These are phyloP conservation scores for Micromesistius poutassou DNA, from an alignment of 2,797 vertebrate genomes.

Conservation along the genomic window DNA sequence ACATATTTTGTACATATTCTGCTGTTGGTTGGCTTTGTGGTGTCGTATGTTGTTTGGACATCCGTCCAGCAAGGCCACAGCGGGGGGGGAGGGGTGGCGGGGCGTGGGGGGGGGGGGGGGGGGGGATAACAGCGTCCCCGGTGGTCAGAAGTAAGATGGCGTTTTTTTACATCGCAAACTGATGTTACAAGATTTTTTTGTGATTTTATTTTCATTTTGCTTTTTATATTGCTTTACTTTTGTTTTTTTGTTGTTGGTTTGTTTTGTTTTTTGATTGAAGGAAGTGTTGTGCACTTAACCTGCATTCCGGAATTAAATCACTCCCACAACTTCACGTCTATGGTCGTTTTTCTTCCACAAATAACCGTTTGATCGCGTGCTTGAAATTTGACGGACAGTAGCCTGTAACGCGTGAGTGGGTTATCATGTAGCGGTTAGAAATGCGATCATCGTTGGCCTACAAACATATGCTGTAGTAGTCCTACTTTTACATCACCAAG, in stretches of 20 bases:
- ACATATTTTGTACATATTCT: slow-evolving; percentile 48
- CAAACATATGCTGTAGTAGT: neutral
- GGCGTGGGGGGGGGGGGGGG: too few relatives aligned
- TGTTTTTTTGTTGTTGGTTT: slow-evolving; percentile 35
- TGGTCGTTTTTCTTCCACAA: too few relatives aligned
- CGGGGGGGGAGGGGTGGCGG: too few relatives aligned
- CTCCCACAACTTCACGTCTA: slow-evolving; percentile 64
- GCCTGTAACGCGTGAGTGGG: neutral
- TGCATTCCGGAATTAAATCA: slow-evolving; percentile 74
- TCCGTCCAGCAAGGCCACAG: neutral
- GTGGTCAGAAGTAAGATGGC: neutral
- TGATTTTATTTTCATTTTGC: neutral
- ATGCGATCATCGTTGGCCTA: neutral
- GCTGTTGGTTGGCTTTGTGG: neutral
- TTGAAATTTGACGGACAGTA: neutral
- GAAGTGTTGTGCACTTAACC: slow-evolving; percentile 74
- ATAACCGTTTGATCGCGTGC: neutral
- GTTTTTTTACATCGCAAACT: slow-evolving; percentile 22
- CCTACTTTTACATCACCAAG: neutral
- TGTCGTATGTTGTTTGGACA: slow-evolving; percentile 20
- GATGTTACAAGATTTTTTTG: slow-evolving; percentile 46
- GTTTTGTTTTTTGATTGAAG: slow-evolving; percentile 62
- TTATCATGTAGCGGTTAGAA: neutral
- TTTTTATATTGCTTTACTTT: slow-evolving; percentile 15
- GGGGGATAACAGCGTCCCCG: too few relatives aligned